phyloP scores from a whole-genome alignment of 2,113 vertebrate species.

The Erythrolamprus reginae region DNA sequence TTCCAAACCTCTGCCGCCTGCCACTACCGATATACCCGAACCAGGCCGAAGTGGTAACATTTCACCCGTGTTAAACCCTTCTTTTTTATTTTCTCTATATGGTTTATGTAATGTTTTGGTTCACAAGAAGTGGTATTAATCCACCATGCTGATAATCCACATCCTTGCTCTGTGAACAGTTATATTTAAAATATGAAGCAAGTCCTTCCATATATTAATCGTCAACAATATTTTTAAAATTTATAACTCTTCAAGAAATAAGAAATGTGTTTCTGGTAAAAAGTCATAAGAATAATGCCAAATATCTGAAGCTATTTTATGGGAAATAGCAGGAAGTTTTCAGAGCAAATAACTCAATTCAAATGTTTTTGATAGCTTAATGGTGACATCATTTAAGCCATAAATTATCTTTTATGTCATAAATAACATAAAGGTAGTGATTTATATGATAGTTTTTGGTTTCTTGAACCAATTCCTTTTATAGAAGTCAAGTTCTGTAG shows the following conservation, averaged over 20 bases:
- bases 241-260: slow-evolving; percentile 11
- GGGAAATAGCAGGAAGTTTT: slow-evolving; percentile 26
- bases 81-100: slow-evolving; percentile 36
- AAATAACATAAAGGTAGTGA: background rate
- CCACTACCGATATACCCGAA: too few species aligned
- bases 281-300: slow-evolving; percentile 29
- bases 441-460: background rate
- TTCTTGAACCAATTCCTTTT: background rate
- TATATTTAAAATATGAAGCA: slow-evolving; percentile 29
- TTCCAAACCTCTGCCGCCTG: too few species aligned
- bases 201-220: slow-evolving; percentile 27
- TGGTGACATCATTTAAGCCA: slow-evolving; percentile 35
- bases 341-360: slow-evolving; percentile 31
- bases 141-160: slow-evolving; percentile 33
- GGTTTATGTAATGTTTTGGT: slow-evolving; percentile 32
- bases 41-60: too few species aligned
- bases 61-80: background rate
- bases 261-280: slow-evolving; percentile 23
- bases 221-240: slow-evolving; percentile 41
- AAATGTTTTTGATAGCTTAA: slow-evolving; percentile 33
- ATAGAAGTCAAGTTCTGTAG: background rate
- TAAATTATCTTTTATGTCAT: background rate
- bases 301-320: slow-evolving; percentile 34
- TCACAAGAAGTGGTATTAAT: slow-evolving; percentile 32
- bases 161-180: background rate